These are phyloP conservation scores for Nannospalax galili DNA, from an alignment of 2,113 vertebrate species.

Conservation along the genomic window DNA sequence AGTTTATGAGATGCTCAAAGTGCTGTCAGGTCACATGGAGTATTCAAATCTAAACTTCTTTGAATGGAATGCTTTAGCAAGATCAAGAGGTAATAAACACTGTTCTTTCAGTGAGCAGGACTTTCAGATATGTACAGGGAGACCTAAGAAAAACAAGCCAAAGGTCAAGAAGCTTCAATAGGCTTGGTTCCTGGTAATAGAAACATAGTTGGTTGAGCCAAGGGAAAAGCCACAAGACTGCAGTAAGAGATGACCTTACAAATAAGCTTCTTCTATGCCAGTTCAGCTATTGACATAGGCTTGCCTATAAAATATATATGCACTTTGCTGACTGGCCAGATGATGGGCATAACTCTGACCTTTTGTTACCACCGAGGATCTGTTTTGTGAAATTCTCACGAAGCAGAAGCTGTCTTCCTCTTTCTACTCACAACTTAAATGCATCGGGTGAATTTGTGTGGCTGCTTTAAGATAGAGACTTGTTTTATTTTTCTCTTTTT, in stretches of 20 bases:
- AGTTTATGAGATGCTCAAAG: background rate
- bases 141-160: background rate
- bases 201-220: background rate
- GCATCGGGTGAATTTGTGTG: background rate
- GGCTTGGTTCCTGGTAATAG: no score
- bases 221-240: background rate
- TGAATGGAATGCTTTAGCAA: background rate
- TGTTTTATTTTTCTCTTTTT: conserved; percentile 47
- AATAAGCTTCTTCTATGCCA: background rate
- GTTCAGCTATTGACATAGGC: background rate
- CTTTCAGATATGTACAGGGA: background rate
- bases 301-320: background rate
- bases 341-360: background rate
- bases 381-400: background rate
- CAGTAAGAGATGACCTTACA: background rate
- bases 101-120: background rate
- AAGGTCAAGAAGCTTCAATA: background rate
- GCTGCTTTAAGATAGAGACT: conserved; percentile 59
- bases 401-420: background rate
- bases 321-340: background rate
- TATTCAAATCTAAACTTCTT: conserved; percentile 5
- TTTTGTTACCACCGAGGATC: background rate
- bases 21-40: background rate
- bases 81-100: background rate
- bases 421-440: conserved; percentile 29